Evolutionary conservation across 2,797 vertebrate genomes (phyloP).

Genomic region (Malacoctenus gilli): DNA sequence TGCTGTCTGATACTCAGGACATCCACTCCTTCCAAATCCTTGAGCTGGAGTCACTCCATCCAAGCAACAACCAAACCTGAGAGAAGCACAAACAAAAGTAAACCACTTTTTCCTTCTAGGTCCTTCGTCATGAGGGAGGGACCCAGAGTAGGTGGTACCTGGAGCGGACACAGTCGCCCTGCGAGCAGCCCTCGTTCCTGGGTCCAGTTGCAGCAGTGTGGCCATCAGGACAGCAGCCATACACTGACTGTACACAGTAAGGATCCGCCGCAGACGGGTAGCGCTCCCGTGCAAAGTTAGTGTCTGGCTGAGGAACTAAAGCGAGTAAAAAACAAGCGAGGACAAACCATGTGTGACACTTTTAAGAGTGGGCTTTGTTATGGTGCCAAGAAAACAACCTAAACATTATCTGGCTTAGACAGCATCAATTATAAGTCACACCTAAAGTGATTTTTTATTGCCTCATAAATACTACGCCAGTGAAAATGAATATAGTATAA

Average conservation of each 20-base stretch:
- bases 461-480: no score
- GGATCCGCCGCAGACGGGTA: slow-evolving; percentile 55
- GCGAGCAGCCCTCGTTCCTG: slow-evolving; percentile 79
- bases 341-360: no score
- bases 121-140: not conserved
- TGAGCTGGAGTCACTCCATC: slow-evolving; percentile 85
- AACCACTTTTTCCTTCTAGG: not conserved
- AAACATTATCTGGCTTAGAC: no score
- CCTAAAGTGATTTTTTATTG: no score
- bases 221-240: slow-evolving; percentile 91
- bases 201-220: slow-evolving; percentile 78
- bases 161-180: slow-evolving; percentile 75
- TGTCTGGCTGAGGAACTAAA: slow-evolving; percentile 57
- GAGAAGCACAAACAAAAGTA: no score
- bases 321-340: slow-evolving; percentile 38
- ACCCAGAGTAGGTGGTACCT: slow-evolving; percentile 81
- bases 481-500: not conserved
- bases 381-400: no score
- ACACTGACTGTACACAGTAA: slow-evolving; percentile 78
- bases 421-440: no score
- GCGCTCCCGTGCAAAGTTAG: slow-evolving; percentile 39
- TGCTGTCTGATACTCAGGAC: slow-evolving; percentile 60
- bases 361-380: no score
- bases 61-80: slow-evolving; percentile 90
- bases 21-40: slow-evolving; percentile 84